A percentile compares a stretch with the other conserved stretches of the same genome.
Evolutionary conservation across 2,797 vertebrate species (phyloP).

Genomic region (Mycteria americana): DNA sequence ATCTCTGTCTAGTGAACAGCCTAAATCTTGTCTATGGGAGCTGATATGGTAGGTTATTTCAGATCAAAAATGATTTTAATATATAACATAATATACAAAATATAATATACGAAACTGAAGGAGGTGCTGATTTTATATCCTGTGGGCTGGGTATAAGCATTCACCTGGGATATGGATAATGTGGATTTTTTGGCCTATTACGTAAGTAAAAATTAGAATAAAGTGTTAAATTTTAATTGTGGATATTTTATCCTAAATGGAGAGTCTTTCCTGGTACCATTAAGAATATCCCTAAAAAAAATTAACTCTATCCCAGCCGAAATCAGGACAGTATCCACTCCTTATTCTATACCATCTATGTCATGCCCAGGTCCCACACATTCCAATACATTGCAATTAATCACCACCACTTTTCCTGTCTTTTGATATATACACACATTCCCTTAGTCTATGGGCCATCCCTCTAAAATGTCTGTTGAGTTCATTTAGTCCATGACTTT

Average conservation of each 20-base stretch:
- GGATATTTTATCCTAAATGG: background rate
- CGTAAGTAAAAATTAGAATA: background rate
- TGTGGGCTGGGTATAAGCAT: background rate
- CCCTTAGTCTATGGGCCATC: too few relatives aligned
- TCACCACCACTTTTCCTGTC: too few relatives aligned
- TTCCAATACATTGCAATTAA: too few relatives aligned
- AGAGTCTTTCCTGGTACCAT: background rate
- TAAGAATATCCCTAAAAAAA: background rate
- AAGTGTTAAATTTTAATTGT: background rate
- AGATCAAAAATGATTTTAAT: background rate
- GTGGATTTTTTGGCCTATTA: background rate
- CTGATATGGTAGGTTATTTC: background rate
- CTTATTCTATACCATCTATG: too few relatives aligned
- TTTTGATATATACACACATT: too few relatives aligned
- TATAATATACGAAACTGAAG: background rate
- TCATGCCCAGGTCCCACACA: too few relatives aligned
- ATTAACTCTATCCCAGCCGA: too few relatives aligned
- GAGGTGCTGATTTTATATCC: background rate
- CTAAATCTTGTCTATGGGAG: background rate
- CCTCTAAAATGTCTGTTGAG: too few relatives aligned
- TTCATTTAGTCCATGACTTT: too few relatives aligned
- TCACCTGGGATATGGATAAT: background rate
- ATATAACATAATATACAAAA: background rate
- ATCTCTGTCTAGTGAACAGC: background rate
- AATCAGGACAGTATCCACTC: too few relatives aligned